Percentiles rank a stretch among this genome's conserved stretches.
Evolutionary conservation across 2,888 invertebrate genomes (phyloP).

Genomic region (Lycophotia porphyrea): DNA sequence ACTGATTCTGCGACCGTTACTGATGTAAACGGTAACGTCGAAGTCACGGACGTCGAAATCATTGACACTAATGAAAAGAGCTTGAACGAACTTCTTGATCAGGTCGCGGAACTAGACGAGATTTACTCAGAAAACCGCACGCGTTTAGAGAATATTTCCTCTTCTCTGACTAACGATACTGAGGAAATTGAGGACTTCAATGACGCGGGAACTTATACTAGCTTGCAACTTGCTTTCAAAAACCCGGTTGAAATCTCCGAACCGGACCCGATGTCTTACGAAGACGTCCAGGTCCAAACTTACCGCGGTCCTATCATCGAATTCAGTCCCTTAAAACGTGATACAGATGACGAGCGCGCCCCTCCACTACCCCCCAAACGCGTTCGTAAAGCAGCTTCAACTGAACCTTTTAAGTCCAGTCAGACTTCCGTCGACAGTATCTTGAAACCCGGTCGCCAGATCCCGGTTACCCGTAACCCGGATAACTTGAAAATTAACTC

Average conservation of each 20-base stretch:
- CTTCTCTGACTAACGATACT: constrained; percentile 72
- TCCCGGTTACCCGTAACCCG: constrained; percentile 78
- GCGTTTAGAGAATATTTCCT: constrained; percentile 87
- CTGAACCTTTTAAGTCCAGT: constrained; percentile 83
- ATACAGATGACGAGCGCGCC: constrained; percentile 91
- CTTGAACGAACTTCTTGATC: constrained; percentile 93
- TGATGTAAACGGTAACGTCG: constrained; percentile 72
- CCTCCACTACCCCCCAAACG: constrained; percentile 96
- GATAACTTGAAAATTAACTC: constrained; percentile 68
- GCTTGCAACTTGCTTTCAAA: constrained; percentile 95
- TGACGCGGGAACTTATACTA: constrained; percentile 95
- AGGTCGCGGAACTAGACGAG: constrained; percentile 95
- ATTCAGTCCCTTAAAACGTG: constrained; percentile 88
- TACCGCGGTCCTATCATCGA: constrained; percentile 89
- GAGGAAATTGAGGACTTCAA: constrained; percentile 92
- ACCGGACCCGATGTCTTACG: constrained; percentile 88
- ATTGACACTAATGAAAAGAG: constrained; percentile 90
- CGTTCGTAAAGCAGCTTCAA: constrained; percentile 88
- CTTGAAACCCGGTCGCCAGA: constrained; percentile 81
- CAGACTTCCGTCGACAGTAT: constrained; percentile 86
- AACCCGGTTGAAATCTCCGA: constrained; percentile 93
- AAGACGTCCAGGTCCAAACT: constrained; percentile 90
- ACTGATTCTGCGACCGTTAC: constrained; percentile 66
- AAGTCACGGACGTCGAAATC: constrained; percentile 65
- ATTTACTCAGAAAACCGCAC: constrained; percentile 94